Evolutionary conservation across 1,140 invertebrate species (phyloP).

Genomic region (Drosophila ohnishii): DNA sequence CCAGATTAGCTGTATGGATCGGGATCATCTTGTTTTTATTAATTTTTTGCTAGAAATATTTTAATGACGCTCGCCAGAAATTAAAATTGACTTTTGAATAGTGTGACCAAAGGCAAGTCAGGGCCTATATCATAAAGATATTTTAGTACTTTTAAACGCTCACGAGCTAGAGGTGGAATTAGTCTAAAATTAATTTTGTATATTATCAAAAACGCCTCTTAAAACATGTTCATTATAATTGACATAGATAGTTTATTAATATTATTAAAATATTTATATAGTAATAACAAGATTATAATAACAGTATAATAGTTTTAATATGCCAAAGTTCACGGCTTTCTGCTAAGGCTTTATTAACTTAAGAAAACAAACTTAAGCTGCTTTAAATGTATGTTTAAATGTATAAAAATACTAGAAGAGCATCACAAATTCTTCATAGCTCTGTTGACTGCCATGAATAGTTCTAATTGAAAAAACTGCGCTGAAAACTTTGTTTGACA

Average conservation of each 20-base stretch:
- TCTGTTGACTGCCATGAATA: conserved; percentile 1
- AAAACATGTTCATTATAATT: no score
- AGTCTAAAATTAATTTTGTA: no score
- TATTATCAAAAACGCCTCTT: no score
- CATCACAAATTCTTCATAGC: not conserved
- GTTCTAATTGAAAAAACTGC: conserved; percentile 72
- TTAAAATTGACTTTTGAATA: not conserved
- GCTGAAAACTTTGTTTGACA: conserved; percentile 68
- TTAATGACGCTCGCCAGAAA: no score
- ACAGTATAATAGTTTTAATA: no score
- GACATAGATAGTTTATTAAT: no score
- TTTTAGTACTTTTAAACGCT: not conserved
- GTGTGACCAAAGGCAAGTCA: not conserved
- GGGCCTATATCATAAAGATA: not conserved
- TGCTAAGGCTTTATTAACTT: no score
- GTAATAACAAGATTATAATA: no score
- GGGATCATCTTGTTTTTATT: not conserved
- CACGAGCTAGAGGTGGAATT: not conserved
- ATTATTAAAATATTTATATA: no score
- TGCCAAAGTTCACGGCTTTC: no score
- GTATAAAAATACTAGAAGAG: not conserved
- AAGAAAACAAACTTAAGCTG: not conserved
- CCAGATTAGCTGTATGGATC: no score
- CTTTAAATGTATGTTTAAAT: no score
- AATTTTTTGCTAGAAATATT: not conserved